A percentile compares a stretch with the other conserved stretches of the same genome.
phyloP scores from a whole-genome alignment of 2,888 invertebrate species.

The Ophonus ardosiacus region DNA sequence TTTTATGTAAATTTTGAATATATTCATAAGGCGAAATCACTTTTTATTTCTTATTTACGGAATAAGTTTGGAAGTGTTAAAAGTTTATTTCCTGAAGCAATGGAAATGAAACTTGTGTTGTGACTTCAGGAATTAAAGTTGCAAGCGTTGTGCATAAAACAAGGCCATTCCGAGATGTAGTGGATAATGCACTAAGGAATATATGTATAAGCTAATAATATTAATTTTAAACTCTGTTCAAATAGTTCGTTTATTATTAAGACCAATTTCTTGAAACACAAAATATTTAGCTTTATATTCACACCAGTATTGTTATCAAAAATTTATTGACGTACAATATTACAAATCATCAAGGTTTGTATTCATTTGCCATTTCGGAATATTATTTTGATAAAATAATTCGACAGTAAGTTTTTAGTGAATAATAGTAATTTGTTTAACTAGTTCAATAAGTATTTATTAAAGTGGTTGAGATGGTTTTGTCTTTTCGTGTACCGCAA shows the following conservation, averaged over 20 bases:
- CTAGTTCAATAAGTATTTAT: too few relatives aligned
- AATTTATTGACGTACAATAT: too few relatives aligned
- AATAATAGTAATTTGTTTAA: too few relatives aligned
- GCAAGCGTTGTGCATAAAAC: constrained; percentile 19
- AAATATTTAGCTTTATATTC: too few relatives aligned
- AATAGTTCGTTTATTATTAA: not conserved
- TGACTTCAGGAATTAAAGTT: constrained; percentile 43
- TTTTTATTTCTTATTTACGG: constrained; percentile 40
- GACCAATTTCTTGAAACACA: not conserved
- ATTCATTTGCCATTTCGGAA: too few relatives aligned
- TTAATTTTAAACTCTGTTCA: not conserved
- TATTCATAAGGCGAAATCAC: constrained; percentile 34
- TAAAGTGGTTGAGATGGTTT: too few relatives aligned
- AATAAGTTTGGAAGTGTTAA: constrained; percentile 30
- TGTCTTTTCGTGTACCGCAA: too few relatives aligned
- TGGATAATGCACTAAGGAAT: not conserved
- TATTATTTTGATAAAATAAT: too few relatives aligned
- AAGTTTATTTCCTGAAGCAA: constrained; percentile 36
- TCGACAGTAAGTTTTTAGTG: too few relatives aligned
- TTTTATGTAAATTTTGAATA: constrained; percentile 23
- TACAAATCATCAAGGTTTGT: too few relatives aligned
- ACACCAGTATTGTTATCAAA: too few relatives aligned
- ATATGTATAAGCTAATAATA: not conserved
- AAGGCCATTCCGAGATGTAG: not conserved
- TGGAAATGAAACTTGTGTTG: constrained; percentile 42